Evolutionary conservation across 1,140 invertebrate species (phyloP).

Genomic region (Rhopalosiphum padi): DNA sequence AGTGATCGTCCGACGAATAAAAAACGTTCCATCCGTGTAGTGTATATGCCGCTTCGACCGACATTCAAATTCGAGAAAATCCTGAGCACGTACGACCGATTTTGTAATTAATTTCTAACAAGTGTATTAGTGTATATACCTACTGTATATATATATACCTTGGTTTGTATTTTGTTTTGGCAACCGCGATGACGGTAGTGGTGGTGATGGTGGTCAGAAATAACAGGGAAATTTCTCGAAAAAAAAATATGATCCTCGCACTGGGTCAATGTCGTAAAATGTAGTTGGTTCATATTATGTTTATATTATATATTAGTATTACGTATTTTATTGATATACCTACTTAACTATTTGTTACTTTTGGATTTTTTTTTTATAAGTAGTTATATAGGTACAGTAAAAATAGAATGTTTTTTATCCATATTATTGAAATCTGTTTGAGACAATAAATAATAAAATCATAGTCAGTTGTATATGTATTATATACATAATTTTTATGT

Average conservation of each 20-base stretch:
- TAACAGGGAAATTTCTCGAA: not conserved
- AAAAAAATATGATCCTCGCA: not conserved
- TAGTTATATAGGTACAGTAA: not conserved
- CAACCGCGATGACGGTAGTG: not conserved
- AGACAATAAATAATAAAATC: not conserved
- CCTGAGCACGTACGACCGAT: not conserved
- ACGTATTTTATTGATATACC: not conserved
- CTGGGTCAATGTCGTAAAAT: slow-evolving; percentile 2
- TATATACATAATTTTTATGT: not conserved
- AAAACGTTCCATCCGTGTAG: not conserved
- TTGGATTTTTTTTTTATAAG: not conserved
- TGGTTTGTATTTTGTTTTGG: not conserved
- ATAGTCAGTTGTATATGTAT: not conserved
- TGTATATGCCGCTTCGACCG: not conserved
- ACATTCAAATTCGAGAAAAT: not conserved
- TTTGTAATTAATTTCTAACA: not conserved
- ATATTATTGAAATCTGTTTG: not conserved
- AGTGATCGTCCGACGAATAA: not conserved
- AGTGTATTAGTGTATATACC: not conserved
- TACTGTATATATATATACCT: not conserved
- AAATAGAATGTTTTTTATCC: not conserved
- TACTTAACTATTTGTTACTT: not conserved
- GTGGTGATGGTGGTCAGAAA: not conserved
- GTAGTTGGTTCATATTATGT: not conserved
- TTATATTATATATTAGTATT: not conserved